phyloP scores from a whole-genome alignment of 1,140 invertebrate species.

The Zaprionus lachaisei region DNA sequence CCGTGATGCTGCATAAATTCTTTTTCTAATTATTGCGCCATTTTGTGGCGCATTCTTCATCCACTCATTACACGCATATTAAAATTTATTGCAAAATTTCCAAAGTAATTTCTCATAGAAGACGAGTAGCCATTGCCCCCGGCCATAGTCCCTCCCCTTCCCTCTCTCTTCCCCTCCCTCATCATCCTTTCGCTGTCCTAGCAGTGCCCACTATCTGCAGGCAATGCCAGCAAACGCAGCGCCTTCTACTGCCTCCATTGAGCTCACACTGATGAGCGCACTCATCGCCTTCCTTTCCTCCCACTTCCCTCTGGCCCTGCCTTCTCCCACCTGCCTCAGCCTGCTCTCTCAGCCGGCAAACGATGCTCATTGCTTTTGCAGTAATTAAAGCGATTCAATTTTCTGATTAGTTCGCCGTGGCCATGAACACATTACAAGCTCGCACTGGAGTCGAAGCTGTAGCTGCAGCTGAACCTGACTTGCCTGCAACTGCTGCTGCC shows the following conservation, averaged over 20 bases:
- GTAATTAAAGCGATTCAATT: slow-evolving; percentile 84
- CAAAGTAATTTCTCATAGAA: slow-evolving; percentile 80
- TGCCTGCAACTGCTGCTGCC: not conserved
- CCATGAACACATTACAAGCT: slow-evolving; percentile 69
- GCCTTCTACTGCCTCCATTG: not conserved
- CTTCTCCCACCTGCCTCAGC: slow-evolving; percentile 9
- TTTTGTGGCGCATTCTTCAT: slow-evolving; percentile 70
- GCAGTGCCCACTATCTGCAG: slow-evolving; percentile 20
- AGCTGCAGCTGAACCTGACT: not conserved
- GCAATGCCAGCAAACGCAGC: slow-evolving; percentile 1
- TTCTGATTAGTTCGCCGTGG: slow-evolving; percentile 82
- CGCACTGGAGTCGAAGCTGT: not conserved
- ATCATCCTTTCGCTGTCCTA: not conserved
- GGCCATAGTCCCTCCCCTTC: not conserved
- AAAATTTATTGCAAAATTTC: slow-evolving; percentile 83
- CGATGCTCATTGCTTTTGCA: slow-evolving; percentile 76
- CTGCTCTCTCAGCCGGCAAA: slow-evolving; percentile 29
- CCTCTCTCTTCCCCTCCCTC: not conserved
- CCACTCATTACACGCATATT: slow-evolving; percentile 82
- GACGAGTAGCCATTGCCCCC: slow-evolving; percentile 59
- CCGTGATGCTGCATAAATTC: slow-evolving; percentile 57
- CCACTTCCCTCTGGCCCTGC: not conserved
- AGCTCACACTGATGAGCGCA: slow-evolving; percentile 48
- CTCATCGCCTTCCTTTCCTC: slow-evolving; percentile 14
- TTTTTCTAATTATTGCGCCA: slow-evolving; percentile 72